Evolutionary conservation across 2,797 vertebrate genomes (phyloP), one percentile per base, ranked within the genome.

Genomic region (Spheniscus humboldti): DNA sequence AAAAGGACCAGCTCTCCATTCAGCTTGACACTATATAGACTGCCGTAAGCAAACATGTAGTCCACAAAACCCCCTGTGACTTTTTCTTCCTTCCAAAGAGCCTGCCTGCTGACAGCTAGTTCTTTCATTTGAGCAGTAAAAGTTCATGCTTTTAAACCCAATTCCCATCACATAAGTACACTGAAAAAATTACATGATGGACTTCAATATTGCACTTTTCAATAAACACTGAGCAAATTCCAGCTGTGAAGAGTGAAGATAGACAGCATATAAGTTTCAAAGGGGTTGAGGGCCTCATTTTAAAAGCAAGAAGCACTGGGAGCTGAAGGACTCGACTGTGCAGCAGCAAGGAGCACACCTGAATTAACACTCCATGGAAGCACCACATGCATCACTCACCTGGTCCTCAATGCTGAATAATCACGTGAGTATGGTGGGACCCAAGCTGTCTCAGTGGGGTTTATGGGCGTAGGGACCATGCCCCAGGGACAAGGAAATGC

Each of bases 361-460:
- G 69, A 59, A 39, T 52, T 15, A 43, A 11, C 43, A 0, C 18
- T 37, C 9, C 18, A 3, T 14, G 68, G 81, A 30, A 43, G 43
- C n/a, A 43, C 15, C 37, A 3, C 6, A 0, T 2, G 53, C 45
- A 18, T 12, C 53, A 1, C 53, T 30, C 17, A 1, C 17, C 60
- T 4, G 9, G 25, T 33, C 60, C 78, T 72, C 68, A 63, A 2
- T 3, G 1, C 28, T 3, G 2, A 11, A 7, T 2, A 50, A 39
- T 7, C 39, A 18, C 1, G 1, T 0, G 24, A 45, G 24, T 0
- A 2, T 5, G 52, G 31, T 6, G 57, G 55, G 43, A 59, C 18
- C 20, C 24, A 7, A 25, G 33, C 11, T 5, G 2, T 13, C 37
- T 11, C 66, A 45, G 48, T 12, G 27, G 92, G 41, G 11, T 41